Percentiles rank a stretch among this genome's conserved stretches.
phyloP scores from a whole-genome alignment of 2,113 vertebrate genomes.

The Setophaga petechia region DNA sequence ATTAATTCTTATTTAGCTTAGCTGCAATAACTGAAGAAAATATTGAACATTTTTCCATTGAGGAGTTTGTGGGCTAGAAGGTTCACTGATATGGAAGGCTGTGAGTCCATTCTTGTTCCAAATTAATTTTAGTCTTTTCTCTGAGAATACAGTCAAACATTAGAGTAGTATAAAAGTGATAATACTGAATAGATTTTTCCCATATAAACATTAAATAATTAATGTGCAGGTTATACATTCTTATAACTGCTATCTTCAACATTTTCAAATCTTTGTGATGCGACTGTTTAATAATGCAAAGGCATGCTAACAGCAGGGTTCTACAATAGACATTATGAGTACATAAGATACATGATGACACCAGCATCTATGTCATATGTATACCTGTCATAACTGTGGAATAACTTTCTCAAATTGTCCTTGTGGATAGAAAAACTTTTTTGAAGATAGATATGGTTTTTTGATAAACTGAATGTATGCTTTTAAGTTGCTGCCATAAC shows the following conservation, averaged over 20 bases:
- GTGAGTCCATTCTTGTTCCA: neutral
- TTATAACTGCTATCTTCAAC: neutral
- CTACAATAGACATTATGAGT: neutral
- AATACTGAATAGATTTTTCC: neutral
- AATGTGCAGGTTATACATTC: neutral
- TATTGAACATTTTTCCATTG: neutral
- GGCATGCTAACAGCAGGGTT: neutral
- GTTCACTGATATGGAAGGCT: neutral
- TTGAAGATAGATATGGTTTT: neutral
- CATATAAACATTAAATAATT: neutral
- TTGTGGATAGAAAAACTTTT: neutral
- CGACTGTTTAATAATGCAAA: neutral
- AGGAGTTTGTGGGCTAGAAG: neutral
- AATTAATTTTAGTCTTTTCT: neutral
- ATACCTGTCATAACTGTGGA: neutral
- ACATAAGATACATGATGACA: neutral
- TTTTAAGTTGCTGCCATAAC: neutral
- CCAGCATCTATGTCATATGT: neutral
- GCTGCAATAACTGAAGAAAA: neutral
- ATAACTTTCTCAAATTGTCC: neutral
- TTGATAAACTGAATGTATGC: neutral
- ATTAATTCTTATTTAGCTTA: slow-evolving; percentile 10
- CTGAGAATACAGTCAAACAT: neutral
- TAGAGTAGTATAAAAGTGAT: neutral
- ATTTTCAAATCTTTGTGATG: neutral